phyloP scores from a whole-genome alignment of 2,113 vertebrate species.

The Strigops habroptila region DNA sequence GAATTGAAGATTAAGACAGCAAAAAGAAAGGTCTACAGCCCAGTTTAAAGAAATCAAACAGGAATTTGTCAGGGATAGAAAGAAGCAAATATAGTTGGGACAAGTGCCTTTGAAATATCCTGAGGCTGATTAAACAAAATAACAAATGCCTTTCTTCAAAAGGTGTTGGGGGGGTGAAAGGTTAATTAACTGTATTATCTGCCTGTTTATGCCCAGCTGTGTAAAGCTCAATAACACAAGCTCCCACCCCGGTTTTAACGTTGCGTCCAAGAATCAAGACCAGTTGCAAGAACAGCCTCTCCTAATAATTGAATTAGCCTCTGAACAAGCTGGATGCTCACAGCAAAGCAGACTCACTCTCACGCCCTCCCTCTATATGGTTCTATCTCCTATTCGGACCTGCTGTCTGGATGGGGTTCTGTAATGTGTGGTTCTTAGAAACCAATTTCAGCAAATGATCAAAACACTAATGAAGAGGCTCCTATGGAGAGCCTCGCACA shows the following conservation, averaged over 20 bases:
- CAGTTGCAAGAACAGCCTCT: slow-evolving; percentile 56
- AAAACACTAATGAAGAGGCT: slow-evolving; percentile 9
- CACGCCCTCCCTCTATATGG: not conserved
- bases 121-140: slow-evolving; percentile 53
- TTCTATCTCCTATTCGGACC: not conserved
- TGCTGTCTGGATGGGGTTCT: not conserved
- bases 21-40: slow-evolving; percentile 66
- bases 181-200: slow-evolving; percentile 80
- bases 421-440: slow-evolving; percentile 8
- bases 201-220: slow-evolving; percentile 77
- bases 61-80: slow-evolving; percentile 72
- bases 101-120: slow-evolving; percentile 63
- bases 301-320: slow-evolving; percentile 72
- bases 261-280: slow-evolving; percentile 55
- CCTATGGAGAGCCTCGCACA: not conserved
- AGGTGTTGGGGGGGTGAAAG: slow-evolving; percentile 68
- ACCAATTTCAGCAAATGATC: slow-evolving; percentile 35
- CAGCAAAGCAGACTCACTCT: not conserved
- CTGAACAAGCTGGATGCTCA: not conserved
- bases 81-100: slow-evolving; percentile 14
- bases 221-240: slow-evolving; percentile 66
- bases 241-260: slow-evolving; percentile 56
- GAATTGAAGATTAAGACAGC: slow-evolving; percentile 80
- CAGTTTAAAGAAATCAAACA: slow-evolving; percentile 75
- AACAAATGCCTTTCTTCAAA: slow-evolving; percentile 65